These are phyloP conservation scores for Boulengeromyrus knoepffleri DNA, from an alignment of 2,113 vertebrate species.

Conservation along the genomic window DNA sequence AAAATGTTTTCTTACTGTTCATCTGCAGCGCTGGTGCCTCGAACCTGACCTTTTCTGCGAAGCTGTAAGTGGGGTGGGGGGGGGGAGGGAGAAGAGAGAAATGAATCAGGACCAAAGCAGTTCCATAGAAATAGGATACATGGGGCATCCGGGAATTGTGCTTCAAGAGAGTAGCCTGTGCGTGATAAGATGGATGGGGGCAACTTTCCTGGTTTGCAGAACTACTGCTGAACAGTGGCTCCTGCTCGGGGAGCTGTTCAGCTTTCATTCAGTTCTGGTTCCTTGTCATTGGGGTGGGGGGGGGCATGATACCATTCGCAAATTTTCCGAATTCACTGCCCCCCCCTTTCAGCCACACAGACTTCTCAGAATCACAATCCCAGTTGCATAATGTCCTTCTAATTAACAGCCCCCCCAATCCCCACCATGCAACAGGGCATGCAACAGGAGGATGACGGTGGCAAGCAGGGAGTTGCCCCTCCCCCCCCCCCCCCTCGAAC, in stretches of 20 bases:
- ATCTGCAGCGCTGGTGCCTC: slow-evolving; percentile 91
- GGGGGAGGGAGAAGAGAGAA: neutral
- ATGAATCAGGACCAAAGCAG: neutral
- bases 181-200: neutral
- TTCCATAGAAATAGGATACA: neutral
- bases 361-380: slow-evolving; percentile 8
- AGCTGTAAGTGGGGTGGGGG: slow-evolving; percentile 60
- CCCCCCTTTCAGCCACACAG: neutral
- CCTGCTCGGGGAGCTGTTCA: no score
- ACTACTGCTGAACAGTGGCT: neutral
- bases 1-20: slow-evolving; percentile 63
- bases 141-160: neutral
- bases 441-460: neutral
- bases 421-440: neutral
- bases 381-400: neutral
- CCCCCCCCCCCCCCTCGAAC: no score
- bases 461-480: neutral
- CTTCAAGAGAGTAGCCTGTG: neutral
- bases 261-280: neutral
- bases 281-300: no score
- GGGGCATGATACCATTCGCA: neutral
- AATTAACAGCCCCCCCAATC: neutral
- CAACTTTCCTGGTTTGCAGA: neutral
- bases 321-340: neutral
- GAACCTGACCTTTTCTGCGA: slow-evolving; percentile 88